phyloP scores from a whole-genome alignment of 2,113 vertebrate species.

The Mastomys natalensis region DNA sequence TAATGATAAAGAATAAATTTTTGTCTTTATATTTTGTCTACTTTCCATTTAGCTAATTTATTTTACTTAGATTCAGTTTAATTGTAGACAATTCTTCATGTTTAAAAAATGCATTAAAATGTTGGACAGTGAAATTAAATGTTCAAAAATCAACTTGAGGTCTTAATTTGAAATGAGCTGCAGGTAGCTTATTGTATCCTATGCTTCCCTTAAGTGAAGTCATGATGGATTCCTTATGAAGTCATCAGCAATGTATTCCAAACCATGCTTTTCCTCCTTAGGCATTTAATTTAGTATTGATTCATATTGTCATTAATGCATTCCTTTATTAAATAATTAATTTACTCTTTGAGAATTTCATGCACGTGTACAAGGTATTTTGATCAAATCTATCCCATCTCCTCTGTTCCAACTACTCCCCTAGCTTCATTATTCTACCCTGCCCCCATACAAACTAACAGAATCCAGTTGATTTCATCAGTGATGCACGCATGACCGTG shows the following conservation, averaged over 20 bases:
- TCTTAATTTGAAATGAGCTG: background rate
- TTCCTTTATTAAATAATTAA: background rate
- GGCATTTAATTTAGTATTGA: background rate
- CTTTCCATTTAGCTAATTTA: conserved; percentile 29
- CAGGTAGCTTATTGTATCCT: background rate
- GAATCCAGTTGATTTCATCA: no score
- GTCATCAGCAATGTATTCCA: background rate
- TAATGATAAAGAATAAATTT: conserved; percentile 6
- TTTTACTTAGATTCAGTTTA: conserved; percentile 48
- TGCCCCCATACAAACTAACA: fast-evolving
- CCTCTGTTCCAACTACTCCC: background rate
- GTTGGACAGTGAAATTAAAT: conserved; percentile 15
- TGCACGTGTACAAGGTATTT: background rate
- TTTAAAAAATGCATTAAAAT: conserved; percentile 8
- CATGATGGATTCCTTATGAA: background rate
- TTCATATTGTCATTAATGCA: background rate
- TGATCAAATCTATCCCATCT: background rate
- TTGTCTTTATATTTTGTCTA: background rate
- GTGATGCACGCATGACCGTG: no score
- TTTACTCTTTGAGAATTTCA: background rate
- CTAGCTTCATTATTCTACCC: background rate
- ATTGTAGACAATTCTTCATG: conserved; percentile 17
- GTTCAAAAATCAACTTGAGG: conserved; percentile 35
- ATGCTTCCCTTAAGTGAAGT: conserved; percentile 5
- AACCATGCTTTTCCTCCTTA: background rate